Conservation (phyloP, 2,797 vertebrate genomes). For the Malurus leucopterus region DNA sequence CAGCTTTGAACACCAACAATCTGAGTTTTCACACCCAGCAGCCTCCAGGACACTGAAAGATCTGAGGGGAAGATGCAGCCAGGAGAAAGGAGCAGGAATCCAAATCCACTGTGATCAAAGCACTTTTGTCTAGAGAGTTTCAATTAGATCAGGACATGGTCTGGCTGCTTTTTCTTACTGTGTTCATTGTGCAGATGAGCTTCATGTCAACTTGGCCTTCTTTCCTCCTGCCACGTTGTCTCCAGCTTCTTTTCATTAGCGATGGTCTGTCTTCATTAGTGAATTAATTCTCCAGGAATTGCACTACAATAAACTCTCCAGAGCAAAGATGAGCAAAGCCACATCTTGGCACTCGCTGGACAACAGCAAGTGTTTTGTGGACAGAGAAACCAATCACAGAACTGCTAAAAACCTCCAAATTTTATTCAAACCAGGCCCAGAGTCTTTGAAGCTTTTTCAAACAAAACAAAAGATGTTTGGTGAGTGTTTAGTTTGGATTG, state of each 20-base stretch:
- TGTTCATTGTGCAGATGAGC: background rate
- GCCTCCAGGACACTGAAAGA: background rate
- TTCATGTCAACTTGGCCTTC: constrained; percentile 31
- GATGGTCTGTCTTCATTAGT: constrained; percentile 1
- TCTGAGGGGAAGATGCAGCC: background rate
- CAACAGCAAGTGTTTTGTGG: background rate
- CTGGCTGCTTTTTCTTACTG: background rate
- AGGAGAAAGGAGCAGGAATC: background rate
- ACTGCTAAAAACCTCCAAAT: background rate
- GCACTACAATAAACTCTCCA: background rate
- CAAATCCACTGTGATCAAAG: constrained; percentile 6
- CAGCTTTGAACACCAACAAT: background rate
- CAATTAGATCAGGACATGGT: constrained; percentile 24
- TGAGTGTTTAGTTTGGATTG: background rate
- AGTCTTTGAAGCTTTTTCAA: background rate
- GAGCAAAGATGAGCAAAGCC: background rate
- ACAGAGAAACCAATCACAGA: background rate
- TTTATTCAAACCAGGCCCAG: background rate
- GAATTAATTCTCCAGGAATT: constrained; percentile 25
- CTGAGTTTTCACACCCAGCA: background rate
- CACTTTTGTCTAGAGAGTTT: background rate
- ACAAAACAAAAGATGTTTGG: background rate
- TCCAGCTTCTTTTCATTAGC: constrained; percentile 38
- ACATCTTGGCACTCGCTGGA: background rate
- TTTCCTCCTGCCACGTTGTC: background rate